Conservation (phyloP, 2,888 invertebrate genomes). For the Ochropleura plecta region DNA sequence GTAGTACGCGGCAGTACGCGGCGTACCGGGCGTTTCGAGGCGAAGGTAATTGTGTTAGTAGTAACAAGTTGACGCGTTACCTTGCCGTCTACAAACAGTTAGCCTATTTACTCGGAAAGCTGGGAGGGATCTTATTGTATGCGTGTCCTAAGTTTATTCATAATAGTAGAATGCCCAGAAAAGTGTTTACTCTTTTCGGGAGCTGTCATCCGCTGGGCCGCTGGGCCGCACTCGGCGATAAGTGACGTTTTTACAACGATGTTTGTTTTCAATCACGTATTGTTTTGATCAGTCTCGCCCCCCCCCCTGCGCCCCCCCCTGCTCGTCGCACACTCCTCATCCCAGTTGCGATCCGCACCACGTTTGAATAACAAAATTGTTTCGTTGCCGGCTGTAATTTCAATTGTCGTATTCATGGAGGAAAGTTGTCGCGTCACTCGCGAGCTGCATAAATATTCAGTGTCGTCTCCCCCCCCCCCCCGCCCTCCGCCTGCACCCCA, state of each 20-base stretch:
- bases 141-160: background rate
- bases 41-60: constrained; percentile 18
- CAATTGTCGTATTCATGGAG: constrained; percentile 76
- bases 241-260: constrained; percentile 48
- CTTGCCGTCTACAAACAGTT: constrained; percentile 12
- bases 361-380: constrained; percentile 69
- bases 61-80: constrained; percentile 10
- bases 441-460: constrained; percentile 71
- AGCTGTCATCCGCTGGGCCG: background rate
- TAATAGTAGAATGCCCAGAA: background rate
- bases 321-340: no score
- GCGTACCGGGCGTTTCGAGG: background rate
- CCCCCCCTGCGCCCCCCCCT: background rate
- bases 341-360: background rate
- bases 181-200: background rate
- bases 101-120: background rate
- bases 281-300: constrained; percentile 58
- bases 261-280: constrained; percentile 68
- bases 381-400: constrained; percentile 70
- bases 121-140: background rate
- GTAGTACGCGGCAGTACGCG: constrained; percentile 3
- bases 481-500: background rate
- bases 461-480: constrained; percentile 10
- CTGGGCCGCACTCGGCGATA: background rate
- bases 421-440: constrained; percentile 69